Evolutionary conservation across 2,888 invertebrate species (phyloP).

Genomic region (Dryocosmus kuriphilus): DNA sequence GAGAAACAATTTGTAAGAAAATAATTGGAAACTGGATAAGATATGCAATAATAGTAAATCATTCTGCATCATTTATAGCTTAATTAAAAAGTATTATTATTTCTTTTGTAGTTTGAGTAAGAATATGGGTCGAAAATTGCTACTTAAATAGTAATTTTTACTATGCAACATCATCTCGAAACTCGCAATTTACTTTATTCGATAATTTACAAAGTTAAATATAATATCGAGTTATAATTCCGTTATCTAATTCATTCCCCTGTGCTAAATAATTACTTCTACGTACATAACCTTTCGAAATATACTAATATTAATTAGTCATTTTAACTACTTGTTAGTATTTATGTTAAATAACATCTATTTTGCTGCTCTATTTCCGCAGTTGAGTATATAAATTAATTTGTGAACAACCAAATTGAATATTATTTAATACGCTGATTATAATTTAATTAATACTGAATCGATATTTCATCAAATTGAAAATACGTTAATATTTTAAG

Average conservation of each 20-base stretch:
- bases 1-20: not conserved
- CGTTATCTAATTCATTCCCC: not conserved
- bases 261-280: not conserved
- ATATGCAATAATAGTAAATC: not conserved
- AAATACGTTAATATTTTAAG: no score
- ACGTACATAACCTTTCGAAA: not conserved
- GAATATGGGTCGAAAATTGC: not conserved
- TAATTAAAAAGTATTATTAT: no score
- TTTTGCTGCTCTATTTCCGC: not conserved
- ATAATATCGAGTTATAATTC: not conserved
- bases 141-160: not conserved
- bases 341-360: not conserved
- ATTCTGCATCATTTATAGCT: not conserved
- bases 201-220: not conserved
- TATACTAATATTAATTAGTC: not conserved
- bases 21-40: not conserved
- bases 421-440: not conserved
- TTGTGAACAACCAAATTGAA: not conserved
- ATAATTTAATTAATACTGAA: no score
- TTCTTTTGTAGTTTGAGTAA: not conserved
- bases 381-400: not conserved
- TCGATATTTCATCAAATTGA: no score
- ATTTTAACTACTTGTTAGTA: not conserved
- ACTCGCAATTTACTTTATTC: not conserved
- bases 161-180: not conserved